Evolutionary conservation across 2,888 invertebrate genomes (phyloP), one percentile per base, ranked within the genome.

Genomic region (Scaeva pyrastri): DNA sequence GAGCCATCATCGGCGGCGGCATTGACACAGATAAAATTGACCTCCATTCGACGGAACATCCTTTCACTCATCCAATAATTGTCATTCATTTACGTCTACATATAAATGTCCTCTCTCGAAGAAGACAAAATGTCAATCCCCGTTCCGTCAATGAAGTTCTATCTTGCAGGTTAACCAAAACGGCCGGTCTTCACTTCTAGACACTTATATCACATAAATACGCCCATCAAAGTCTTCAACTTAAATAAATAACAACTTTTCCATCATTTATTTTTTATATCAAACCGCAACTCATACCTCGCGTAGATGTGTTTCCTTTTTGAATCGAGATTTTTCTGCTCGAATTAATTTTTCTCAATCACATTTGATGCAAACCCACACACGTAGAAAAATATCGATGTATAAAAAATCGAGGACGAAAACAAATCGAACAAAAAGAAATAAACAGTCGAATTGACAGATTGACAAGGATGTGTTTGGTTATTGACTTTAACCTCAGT

Each of bases 401-500:
- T 50, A n/a, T 4, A 75, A 2, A 76, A 85, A 83, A 73, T 85
- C 80, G 68, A 71, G n/a, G 21, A 43, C 1, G 23, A 52, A 26
- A 52, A 26, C 8, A 50, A 26, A 45, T 60, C 41, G 45, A 23
- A 50, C 12, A 50, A 12, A 43, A 43, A 23, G 41, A 31, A 23
- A 31, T 12, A 50, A 23, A 21, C 31, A 4, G 2, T 52, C 7
- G 8, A 73, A 62, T 75, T 74, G 66, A 31, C 74, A 71, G 45
- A n/a, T 62, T 85, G 81, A 85, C 85, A 73, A 70, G 48, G 19
- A 66, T 36, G 66, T 66, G 48, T 66, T 39, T 64, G 43, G 58
- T 48, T 64, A 66, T 68, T 75, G 79, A 79, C 72, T 72, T 76
- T 60, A 48, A 56, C 50, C 50, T 50, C 56, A 43, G 39, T 31